A percentile compares a stretch with the other conserved stretches of the same genome.
phyloP scores from a whole-genome alignment of 2,888 invertebrate genomes.

The Thecocarcelia acutangulata region DNA sequence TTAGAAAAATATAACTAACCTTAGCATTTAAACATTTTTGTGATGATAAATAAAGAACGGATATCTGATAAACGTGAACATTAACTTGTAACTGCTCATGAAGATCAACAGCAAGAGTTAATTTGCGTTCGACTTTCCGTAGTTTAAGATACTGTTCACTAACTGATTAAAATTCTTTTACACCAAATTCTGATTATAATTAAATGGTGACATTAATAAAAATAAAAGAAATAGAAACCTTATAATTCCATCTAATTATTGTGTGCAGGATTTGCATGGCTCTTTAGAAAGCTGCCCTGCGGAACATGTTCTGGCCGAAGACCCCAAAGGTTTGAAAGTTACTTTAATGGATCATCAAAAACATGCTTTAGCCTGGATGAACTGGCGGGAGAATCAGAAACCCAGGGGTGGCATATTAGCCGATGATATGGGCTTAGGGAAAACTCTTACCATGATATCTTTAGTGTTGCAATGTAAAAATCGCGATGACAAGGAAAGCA shows the following conservation, averaged over 20 bases:
- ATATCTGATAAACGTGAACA: conserved; percentile 75
- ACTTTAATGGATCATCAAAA: conserved; percentile 91
- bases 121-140: conserved; percentile 71
- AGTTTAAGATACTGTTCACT: conserved; percentile 56
- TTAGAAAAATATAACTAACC: too few species aligned
- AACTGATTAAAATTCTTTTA: conserved; percentile 72
- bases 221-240: not conserved
- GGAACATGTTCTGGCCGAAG: conserved; percentile 83
- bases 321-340: conserved; percentile 86
- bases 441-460: conserved; percentile 92
- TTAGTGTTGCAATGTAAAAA: conserved; percentile 85
- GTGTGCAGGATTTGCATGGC: conserved; percentile 84
- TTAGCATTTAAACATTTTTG: not conserved
- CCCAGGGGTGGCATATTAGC: conserved; percentile 94
- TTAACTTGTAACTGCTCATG: conserved; percentile 46
- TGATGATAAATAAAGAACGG: conserved; percentile 78
- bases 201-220: not conserved
- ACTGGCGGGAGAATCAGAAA: conserved; percentile 93
- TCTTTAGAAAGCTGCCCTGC: conserved; percentile 86
- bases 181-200: conserved; percentile 65
- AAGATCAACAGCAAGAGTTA: conserved; percentile 74
- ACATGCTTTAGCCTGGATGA: conserved; percentile 92
- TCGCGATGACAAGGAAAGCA: conserved; percentile 76
- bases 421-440: conserved; percentile 83
- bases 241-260: not conserved